Conservation (phyloP, 2,888 invertebrate species). For the Drosophila tanythrix region DNA sequence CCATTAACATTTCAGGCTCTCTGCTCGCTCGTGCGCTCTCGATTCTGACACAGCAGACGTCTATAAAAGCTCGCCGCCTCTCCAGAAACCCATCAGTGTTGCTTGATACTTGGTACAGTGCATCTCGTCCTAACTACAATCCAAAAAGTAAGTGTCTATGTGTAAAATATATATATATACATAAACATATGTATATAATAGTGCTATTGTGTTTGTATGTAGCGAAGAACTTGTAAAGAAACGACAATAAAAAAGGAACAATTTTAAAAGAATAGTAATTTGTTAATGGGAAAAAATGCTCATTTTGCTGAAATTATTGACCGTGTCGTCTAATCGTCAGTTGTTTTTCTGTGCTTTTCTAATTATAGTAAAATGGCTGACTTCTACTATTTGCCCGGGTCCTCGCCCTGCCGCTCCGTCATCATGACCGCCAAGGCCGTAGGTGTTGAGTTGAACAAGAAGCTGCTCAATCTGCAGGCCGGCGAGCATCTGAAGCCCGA, state of each 20-base stretch:
- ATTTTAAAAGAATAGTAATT: not conserved
- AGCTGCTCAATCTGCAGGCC: slow-evolving; percentile 87
- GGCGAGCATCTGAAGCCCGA: slow-evolving; percentile 90
- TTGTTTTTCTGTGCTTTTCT: slow-evolving; percentile 26
- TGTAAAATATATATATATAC: slow-evolving; percentile 2
- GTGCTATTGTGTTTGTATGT: slow-evolving; percentile 23
- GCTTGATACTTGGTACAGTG: slow-evolving; percentile 67
- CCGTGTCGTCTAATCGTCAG: slow-evolving; percentile 42
- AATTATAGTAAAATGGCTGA: slow-evolving; percentile 85
- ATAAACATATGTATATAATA: not conserved
- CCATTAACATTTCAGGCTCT: slow-evolving; percentile 34
- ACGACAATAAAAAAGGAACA: not conserved
- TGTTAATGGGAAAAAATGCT: slow-evolving; percentile 7
- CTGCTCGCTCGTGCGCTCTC: slow-evolving; percentile 10
- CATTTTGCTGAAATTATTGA: slow-evolving; percentile 7
- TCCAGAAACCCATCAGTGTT: slow-evolving; percentile 50
- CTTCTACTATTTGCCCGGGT: slow-evolving; percentile 88
- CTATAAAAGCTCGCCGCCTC: slow-evolving; percentile 63
- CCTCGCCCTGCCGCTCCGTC: slow-evolving; percentile 89
- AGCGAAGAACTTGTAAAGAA: slow-evolving; percentile 19
- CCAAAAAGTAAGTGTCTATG: slow-evolving; percentile 60
- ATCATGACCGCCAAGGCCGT: slow-evolving; percentile 88
- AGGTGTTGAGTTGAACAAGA: slow-evolving; percentile 88
- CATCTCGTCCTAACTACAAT: slow-evolving; percentile 43
- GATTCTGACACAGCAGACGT: slow-evolving; percentile 5